These are phyloP conservation scores for Tenthredo distinguenda DNA, from an alignment of 2,888 invertebrate genomes.

Conservation along the genomic window DNA sequence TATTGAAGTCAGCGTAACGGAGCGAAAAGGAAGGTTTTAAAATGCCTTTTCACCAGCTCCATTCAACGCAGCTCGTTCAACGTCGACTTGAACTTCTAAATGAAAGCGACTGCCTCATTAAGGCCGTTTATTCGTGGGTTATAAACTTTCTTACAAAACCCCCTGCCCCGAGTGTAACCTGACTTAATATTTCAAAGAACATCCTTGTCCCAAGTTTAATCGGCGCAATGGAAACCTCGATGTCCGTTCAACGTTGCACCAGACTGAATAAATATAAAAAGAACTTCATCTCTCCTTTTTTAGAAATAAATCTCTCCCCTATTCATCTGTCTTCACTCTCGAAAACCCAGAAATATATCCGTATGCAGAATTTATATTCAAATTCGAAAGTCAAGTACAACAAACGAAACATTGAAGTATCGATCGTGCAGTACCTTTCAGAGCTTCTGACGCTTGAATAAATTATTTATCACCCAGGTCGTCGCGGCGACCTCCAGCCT, in stretches of 20 bases:
- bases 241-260: background rate
- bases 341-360: background rate
- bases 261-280: background rate
- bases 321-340: background rate
- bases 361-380: background rate
- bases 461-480: background rate
- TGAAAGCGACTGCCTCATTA: conserved; percentile 33
- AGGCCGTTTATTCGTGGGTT: conserved; percentile 30
- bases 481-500: background rate
- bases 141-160: conserved; percentile 34
- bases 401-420: background rate
- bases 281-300: background rate
- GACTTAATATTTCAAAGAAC: background rate
- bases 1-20: conserved; percentile 4
- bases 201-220: conserved; percentile 3
- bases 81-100: conserved; percentile 28
- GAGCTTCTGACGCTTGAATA: background rate
- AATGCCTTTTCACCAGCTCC: conserved; percentile 13
- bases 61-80: conserved; percentile 23
- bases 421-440: background rate
- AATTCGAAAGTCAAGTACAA: background rate
- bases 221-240: background rate
- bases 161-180: background rate
- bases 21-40: conserved; percentile 9
- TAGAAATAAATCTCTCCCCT: background rate